A percentile compares a stretch with the other conserved stretches of the same genome.
These are phyloP conservation scores for Aphidius ervi DNA, from an alignment of 1,140 invertebrate species.

Conservation along the genomic window DNA sequence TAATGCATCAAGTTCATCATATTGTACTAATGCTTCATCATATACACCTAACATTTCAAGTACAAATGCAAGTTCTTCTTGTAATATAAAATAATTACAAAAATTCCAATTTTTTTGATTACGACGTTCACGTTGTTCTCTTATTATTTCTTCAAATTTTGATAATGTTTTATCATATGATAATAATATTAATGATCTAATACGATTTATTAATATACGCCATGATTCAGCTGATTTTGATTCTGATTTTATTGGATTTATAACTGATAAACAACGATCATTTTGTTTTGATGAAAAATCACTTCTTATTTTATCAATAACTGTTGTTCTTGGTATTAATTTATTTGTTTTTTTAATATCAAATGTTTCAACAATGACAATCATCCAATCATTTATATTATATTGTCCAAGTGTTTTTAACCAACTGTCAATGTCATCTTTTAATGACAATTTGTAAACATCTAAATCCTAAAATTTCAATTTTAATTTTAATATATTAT, in stretches of 20 bases:
- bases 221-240: slow-evolving; percentile 85
- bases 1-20: slow-evolving; percentile 53
- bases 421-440: slow-evolving; percentile 88
- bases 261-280: slow-evolving; percentile 83
- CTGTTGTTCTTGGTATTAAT: slow-evolving; percentile 84
- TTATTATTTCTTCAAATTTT: slow-evolving; percentile 87
- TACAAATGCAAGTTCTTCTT: slow-evolving; percentile 93
- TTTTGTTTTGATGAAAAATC: slow-evolving; percentile 89
- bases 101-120: slow-evolving; percentile 92
- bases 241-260: slow-evolving; percentile 87
- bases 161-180: slow-evolving; percentile 83
- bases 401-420: slow-evolving; percentile 69
- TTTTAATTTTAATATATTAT: slow-evolving; percentile 7
- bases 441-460: slow-evolving; percentile 77
- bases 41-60: slow-evolving; percentile 90
- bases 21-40: slow-evolving; percentile 93
- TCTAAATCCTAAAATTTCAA: slow-evolving; percentile 69
- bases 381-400: slow-evolving; percentile 88
- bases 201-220: slow-evolving; percentile 74
- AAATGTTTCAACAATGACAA: slow-evolving; percentile 87
- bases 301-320: slow-evolving; percentile 89
- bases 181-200: slow-evolving; percentile 78
- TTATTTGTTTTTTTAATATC: slow-evolving; percentile 91
- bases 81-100: slow-evolving; percentile 88
- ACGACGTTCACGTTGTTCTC: slow-evolving; percentile 82